phyloP scores from a whole-genome alignment of 2,113 vertebrate species.

The Siphamia tubifer region DNA sequence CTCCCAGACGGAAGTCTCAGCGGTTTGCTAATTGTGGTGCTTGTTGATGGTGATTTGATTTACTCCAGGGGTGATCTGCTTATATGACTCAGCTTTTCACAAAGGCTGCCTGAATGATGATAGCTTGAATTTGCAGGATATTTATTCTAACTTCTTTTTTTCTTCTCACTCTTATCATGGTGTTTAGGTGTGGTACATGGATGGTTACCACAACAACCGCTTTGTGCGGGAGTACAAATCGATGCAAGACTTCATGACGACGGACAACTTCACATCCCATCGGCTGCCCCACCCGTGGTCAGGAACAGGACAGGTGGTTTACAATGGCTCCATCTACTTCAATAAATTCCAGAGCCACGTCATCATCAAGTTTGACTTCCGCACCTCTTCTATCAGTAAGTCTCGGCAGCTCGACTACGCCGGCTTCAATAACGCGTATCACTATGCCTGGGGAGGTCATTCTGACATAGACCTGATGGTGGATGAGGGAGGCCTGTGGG shows the following conservation, averaged over 20 bases:
- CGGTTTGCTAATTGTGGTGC: conserved; percentile 51
- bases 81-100: neutral
- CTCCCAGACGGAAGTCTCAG: conserved; percentile 24
- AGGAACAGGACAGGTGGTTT: conserved; percentile 96
- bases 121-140: neutral
- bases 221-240: conserved; percentile 96
- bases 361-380: conserved; percentile 96
- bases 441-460: conserved; percentile 98
- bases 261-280: conserved; percentile 97
- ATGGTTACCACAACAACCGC: conserved; percentile 98
- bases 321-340: conserved; percentile 98
- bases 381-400: conserved; percentile 91
- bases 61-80: conserved; percentile 24
- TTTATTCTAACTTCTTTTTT: neutral
- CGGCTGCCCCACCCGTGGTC: conserved; percentile 98
- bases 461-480: conserved; percentile 99
- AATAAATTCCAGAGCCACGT: conserved; percentile 99
- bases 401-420: conserved; percentile 94
- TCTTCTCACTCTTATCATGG: neutral
- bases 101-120: conserved; percentile 3
- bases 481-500: conserved; percentile 96
- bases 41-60: conserved; percentile 56
- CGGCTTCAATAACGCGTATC: conserved; percentile 96
- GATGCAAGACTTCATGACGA: conserved; percentile 93
- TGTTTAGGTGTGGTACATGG: conserved; percentile 98